Percentiles rank a stretch among this genome's conserved stretches.
Conservation (phyloP, 2,797 vertebrate genomes). For the Helicolenus hilgendorfi region DNA sequence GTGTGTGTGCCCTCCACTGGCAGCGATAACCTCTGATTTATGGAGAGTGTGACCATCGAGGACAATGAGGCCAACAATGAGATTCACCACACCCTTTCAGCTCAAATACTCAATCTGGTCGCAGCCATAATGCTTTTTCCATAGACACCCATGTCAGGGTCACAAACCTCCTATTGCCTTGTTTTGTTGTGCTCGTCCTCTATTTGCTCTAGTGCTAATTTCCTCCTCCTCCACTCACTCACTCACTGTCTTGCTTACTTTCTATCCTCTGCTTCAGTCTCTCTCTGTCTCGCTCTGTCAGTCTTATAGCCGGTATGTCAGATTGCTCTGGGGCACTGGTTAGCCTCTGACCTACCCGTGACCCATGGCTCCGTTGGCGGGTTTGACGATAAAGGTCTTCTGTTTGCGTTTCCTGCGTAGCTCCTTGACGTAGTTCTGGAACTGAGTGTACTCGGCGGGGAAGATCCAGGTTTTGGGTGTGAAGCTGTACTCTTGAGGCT, state of each 20-base stretch:
- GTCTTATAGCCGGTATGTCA: not conserved
- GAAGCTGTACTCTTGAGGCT: slow-evolving; percentile 98
- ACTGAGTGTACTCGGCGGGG: slow-evolving; percentile 97
- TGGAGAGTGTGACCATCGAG: slow-evolving; percentile 67
- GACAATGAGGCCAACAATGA: slow-evolving; percentile 80
- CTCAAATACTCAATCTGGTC: slow-evolving; percentile 74
- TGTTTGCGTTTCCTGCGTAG: slow-evolving; percentile 96
- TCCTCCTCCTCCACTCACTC: slow-evolving; percentile 2
- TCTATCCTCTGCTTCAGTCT: slow-evolving; percentile 20
- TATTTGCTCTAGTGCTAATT: slow-evolving; percentile 51
- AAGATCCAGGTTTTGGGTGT: slow-evolving; percentile 99
- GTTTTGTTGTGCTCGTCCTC: slow-evolving; percentile 62
- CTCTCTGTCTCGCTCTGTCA: not conserved
- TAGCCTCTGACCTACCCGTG: slow-evolving; percentile 93
- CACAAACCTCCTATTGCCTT: slow-evolving; percentile 57
- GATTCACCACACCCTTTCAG: slow-evolving; percentile 74
- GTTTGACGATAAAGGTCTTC: slow-evolving; percentile 99
- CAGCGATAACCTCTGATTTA: slow-evolving; percentile 80
- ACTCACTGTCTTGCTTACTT: slow-evolving; percentile 4
- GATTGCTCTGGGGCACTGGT: not conserved
- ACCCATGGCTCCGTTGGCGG: slow-evolving; percentile 99
- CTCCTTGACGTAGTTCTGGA: slow-evolving; percentile 98
- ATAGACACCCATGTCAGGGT: slow-evolving; percentile 69
- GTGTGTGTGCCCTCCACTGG: slow-evolving; percentile 48
- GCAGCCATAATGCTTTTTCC: slow-evolving; percentile 49